Base-by-base conservation (phyloP, 2,113 vertebrate species). In the Takifugu bimaculatus region DNA sequence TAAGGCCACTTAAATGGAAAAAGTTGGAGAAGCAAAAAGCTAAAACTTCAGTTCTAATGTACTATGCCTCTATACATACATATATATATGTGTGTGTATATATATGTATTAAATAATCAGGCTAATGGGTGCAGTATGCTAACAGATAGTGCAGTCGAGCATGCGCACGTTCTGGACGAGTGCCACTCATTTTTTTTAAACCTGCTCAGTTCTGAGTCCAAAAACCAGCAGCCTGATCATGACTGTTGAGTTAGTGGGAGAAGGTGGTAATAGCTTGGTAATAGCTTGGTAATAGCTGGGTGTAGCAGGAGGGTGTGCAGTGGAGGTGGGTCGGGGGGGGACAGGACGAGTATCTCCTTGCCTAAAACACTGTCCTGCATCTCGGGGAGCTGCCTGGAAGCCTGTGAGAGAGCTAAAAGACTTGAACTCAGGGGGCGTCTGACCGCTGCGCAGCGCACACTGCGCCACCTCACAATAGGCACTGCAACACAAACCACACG, bases 281-380 rank as follows among this genome's bases (percentile, higher is more conserved):
- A 70, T 80, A 65, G 55, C 48, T 60, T 64, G 65, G 51, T 50
- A 13, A 70, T 80, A 65, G 55, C 48, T 60, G 61, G 72, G 62
- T 50, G 48, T 50, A 65, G 77, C 70, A 69, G 78, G 45, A 77
- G 59, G 61, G 68, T 70, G 74, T 68, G 75, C 77, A 70, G 69
- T 78, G 74, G 75, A 72, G 70, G 78, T 51, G 78, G 77, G 76
- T 69, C 65, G 55, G 61, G 75, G 50, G 13, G 28, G 60, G 42
- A 50, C 59, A 74, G 72, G 74, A 80, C 54, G 64, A 72, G 85
- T 72, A 63, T 82, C 82, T 90, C 82, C 90, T 91, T 91, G 89
- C 91, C 91, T 92, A 91, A 92, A 89, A 91, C 88, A 92, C 88
- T 91, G 89, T 87, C 89, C 90, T 89, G 88, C 89, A 83, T 89